Conservation (phyloP, 2,113 vertebrate genomes). For the Ceuthmochares aereus region DNA sequence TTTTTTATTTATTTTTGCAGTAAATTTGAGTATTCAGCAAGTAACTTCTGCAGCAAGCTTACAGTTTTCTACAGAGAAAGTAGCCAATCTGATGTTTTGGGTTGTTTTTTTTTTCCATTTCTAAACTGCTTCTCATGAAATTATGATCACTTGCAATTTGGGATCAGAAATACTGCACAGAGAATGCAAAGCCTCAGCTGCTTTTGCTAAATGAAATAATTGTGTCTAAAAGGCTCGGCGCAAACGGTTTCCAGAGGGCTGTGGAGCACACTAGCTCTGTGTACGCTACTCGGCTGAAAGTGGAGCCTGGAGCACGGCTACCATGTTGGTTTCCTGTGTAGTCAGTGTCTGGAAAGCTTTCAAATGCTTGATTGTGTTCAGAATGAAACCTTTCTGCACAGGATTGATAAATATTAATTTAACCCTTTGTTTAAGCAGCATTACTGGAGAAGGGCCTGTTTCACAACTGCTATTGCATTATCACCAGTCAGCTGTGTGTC, state of each 20-base stretch:
- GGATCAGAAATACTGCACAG: neutral
- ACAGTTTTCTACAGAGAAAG: neutral
- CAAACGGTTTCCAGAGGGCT: neutral
- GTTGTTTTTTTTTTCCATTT: neutral
- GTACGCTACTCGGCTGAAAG: accelerated
- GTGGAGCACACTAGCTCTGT: neutral
- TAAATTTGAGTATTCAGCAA: neutral
- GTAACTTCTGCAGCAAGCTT: neutral
- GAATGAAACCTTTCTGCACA: neutral
- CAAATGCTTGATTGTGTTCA: neutral
- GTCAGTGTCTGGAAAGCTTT: neutral
- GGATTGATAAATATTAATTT: neutral
- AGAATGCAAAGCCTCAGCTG: neutral
- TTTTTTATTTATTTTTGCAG: neutral
- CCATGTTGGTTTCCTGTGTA: neutral
- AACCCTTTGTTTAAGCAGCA: accelerated
- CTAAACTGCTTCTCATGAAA: neutral
- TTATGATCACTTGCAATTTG: neutral
- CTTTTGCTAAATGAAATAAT: constrained; percentile 11
- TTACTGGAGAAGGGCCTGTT: neutral
- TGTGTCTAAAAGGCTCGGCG: neutral
- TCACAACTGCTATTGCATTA: neutral
- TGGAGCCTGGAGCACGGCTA: neutral
- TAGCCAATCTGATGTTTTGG: neutral
- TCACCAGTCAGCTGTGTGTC: neutral